These are phyloP conservation scores for Tenthredo livida DNA, from an alignment of 2,888 invertebrate genomes.

Conservation along the genomic window DNA sequence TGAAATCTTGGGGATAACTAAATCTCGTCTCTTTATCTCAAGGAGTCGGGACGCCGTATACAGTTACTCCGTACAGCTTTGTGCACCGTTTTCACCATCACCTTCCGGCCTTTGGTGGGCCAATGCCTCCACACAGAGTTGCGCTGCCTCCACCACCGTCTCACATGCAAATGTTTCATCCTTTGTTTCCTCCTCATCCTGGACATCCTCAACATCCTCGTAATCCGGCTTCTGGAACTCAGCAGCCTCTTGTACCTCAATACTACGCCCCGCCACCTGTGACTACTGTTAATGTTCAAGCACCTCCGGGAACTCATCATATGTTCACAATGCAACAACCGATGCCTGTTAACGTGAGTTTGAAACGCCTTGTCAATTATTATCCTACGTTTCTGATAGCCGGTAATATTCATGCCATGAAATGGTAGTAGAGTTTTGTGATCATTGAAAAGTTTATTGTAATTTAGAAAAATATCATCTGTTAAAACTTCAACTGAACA, in stretches of 20 bases:
- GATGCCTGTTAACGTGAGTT: constrained; percentile 72
- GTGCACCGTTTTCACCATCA: constrained; percentile 83
- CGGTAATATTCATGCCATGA: neutral
- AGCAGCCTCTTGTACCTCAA: constrained; percentile 80
- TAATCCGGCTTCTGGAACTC: constrained; percentile 77
- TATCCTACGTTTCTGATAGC: neutral
- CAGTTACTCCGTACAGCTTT: constrained; percentile 85
- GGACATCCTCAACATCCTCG: constrained; percentile 70
- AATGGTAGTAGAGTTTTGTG: neutral
- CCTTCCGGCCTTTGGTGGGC: constrained; percentile 79
- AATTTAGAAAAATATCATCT: neutral
- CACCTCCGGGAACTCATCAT: constrained; percentile 75
- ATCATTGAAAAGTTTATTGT: neutral
- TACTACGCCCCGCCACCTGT: constrained; percentile 74
- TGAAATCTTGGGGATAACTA: constrained; percentile 76
- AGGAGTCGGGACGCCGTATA: constrained; percentile 81
- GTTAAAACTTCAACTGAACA: constrained; percentile 24
- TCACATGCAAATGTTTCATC: constrained; percentile 80
- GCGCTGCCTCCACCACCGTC: constrained; percentile 78
- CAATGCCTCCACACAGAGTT: constrained; percentile 79
- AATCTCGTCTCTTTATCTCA: neutral
- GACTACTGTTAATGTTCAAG: constrained; percentile 72
- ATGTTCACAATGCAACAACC: constrained; percentile 76
- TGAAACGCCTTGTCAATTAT: neutral
- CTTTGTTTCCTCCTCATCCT: constrained; percentile 78